Conservation (phyloP, 2,113 vertebrate genomes). For the Apteryx owenii region DNA sequence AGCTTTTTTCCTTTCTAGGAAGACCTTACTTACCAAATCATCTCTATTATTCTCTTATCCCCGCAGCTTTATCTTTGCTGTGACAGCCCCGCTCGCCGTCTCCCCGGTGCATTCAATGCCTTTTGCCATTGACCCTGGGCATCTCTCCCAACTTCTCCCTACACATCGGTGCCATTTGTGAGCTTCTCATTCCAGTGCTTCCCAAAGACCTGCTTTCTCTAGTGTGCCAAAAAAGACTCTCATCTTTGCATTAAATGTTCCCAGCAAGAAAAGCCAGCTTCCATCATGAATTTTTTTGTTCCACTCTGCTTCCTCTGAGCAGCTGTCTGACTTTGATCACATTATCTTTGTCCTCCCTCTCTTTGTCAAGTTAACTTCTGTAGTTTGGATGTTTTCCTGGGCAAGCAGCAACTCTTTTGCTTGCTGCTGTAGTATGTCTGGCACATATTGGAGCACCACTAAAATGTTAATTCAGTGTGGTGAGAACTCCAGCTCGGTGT, state of each 20-base stretch:
- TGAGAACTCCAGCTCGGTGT: neutral
- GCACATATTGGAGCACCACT: neutral
- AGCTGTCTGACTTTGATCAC: neutral
- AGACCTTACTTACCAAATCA: neutral
- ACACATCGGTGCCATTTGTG: neutral
- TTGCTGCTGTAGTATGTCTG: neutral
- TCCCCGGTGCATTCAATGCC: accelerated
- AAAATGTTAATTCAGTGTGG: neutral
- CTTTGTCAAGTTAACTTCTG: neutral
- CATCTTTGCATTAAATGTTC: neutral
- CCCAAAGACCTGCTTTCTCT: neutral
- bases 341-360: neutral
- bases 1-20: neutral
- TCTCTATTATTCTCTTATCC: neutral
- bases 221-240: neutral
- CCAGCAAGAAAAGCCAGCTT: neutral
- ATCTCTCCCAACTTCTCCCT: neutral
- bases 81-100: neutral
- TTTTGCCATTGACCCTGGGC: neutral
- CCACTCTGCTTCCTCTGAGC: neutral
- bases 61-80: neutral
- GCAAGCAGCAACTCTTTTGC: neutral
- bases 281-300: neutral
- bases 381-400: neutral
- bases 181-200: neutral